phyloP scores from a whole-genome alignment of 2,113 vertebrate species.

The Paralichthys olivaceus region DNA sequence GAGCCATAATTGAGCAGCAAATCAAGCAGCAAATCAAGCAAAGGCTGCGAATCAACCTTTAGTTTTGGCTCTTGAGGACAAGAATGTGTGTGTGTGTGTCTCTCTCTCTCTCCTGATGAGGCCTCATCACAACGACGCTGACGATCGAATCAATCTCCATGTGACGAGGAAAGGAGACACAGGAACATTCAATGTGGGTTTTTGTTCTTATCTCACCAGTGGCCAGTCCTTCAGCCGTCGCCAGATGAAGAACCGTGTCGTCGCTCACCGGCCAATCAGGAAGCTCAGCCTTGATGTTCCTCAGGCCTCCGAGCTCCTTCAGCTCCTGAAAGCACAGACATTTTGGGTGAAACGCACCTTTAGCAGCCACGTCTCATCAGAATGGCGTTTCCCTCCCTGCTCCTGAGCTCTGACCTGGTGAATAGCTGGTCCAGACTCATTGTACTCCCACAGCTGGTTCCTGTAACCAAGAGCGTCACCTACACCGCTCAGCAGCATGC shows the following conservation, averaged over 20 bases:
- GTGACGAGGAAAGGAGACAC: background rate
- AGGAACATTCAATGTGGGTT: background rate
- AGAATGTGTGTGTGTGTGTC: constrained; percentile 1
- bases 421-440: constrained; percentile 83
- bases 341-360: background rate
- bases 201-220: constrained; percentile 76
- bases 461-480: constrained; percentile 87
- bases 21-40: constrained; percentile 62
- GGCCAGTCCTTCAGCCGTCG: constrained; percentile 85
- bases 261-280: constrained; percentile 89
- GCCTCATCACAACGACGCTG: constrained; percentile 3
- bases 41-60: constrained; percentile 64
- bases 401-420: constrained; percentile 72
- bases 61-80: constrained; percentile 6
- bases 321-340: constrained; percentile 75
- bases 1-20: constrained; percentile 35
- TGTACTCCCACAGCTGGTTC: constrained; percentile 86
- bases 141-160: constrained; percentile 40
- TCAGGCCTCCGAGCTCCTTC: constrained; percentile 82
- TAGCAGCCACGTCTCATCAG: background rate
- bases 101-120: too few relatives aligned
- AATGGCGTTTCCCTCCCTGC: too few relatives aligned
- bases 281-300: constrained; percentile 77
- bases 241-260: constrained; percentile 87
- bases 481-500: constrained; percentile 86